Base-by-base conservation (phyloP, 2,113 vertebrate species). In the Ophiodon elongatus region DNA sequence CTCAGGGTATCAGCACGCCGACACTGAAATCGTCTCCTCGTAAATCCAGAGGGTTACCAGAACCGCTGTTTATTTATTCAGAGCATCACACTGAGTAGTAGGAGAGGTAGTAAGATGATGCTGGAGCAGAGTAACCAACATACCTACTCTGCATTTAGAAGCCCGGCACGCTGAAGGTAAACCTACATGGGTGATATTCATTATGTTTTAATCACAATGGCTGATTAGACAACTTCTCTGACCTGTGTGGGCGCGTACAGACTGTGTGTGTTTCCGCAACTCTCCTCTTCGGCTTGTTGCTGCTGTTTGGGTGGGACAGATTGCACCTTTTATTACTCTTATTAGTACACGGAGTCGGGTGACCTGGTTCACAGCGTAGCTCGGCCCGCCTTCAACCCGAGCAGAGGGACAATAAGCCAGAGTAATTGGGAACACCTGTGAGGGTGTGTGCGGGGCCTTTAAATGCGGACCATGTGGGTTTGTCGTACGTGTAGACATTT, bases 1-100 rank as follows among this genome's bases (percentile, higher is more conserved):
- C 77, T 88, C 41, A 19, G 74, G 69, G 68, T 86, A 81, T 88
- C 85, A 70, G 80, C 71, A 21, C 45, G 67, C 52, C 71, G 78
- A 82, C 79, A 78, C 65, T 52, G 73, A 71, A 66, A 84, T 72
- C 73, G 81, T 73, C 84, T 83, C 79, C 81, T 88, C 76, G 70
- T 83, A 62, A 78, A 90, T 86, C 85, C 76, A 74, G 83, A 70
- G 60, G 82, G 54, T 78, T 80, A 69, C 47, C 8, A 25, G 68
- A 73, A 83, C 85, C 54, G 29, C 79, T 80, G 83, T 80, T 88
- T 35, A 83, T 85, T 91, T 88, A 88, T 91, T 88, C 76, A 84
- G 67, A 60, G 65, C 57, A 19, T 82, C 73, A 62, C 9, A 60
- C 71, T 11, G 77, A 81, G 73, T 9, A 10, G 29, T 27, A 52